Evolutionary conservation across 2,113 vertebrate genomes (phyloP), one percentile per base, ranked within the genome.

Genomic region (Butorides virescens): DNA sequence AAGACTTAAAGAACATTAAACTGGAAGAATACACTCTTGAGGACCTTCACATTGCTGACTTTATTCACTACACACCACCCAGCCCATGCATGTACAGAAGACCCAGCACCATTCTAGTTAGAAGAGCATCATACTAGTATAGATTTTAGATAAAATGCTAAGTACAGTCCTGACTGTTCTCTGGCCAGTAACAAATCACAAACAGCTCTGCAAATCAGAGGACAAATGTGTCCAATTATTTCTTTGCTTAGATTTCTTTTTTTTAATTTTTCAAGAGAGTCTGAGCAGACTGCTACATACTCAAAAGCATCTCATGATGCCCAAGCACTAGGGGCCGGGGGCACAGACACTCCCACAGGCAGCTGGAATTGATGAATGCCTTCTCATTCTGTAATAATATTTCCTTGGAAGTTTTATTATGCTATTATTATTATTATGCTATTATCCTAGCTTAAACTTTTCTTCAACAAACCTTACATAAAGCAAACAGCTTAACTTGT

Each of bases 271-370:
- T 11, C 20, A 13, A 8, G 5, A 21, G 10, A 62, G 5, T 32
- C 20, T 52, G 19, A 76, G 22, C 8, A 88, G 36, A 13, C 6
- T 77, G 13, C 5, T 39, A 7, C 21, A 52, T 58, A 56, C 30
- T 76, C n/a, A 86, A 92, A 58, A 11, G 13, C 8, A 15, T 52
- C 30, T 88, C 9, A 47, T 55, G 61, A 70, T 1, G 1, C 13
- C 6, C 17, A 58, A 84, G 16, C 25, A 66, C 2, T 1, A 1
- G 5, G 15, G 23, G 2, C n/a, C 1, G 1, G 5, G 15, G 23
- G 2, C n/a, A 62, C 11, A 80, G 14, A 83, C 11, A n/a, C 3
- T 81, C 3, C 0, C 26, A 58, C 13, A 55, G 55, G 23, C 14
- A 25, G 15, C 9, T 76, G 36, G 32, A 27, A 86, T 5, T 44